Percentiles rank a stretch among this genome's conserved stretches.
phyloP scores from a whole-genome alignment of 2,888 invertebrate species.

The Neuroscelio doddi region DNA sequence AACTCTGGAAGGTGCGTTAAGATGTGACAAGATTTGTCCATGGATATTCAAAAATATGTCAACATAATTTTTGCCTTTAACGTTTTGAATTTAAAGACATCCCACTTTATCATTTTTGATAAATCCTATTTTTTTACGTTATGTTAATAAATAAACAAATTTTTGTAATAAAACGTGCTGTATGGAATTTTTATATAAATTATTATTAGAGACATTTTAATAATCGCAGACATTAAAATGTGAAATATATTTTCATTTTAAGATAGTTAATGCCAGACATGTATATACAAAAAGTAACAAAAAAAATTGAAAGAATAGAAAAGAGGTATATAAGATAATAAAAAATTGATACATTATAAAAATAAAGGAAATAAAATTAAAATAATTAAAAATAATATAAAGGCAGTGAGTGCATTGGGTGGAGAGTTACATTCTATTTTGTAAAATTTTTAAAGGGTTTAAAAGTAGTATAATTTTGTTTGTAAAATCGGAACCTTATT shows the following conservation, averaged over 20 bases:
- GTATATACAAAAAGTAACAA: slow-evolving; percentile 8
- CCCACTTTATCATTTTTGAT: too few species aligned
- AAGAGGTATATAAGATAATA: background rate
- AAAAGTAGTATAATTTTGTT: too few species aligned
- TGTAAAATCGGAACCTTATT: background rate
- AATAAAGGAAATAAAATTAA: slow-evolving; percentile 11
- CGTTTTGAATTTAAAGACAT: background rate
- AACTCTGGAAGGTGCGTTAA: slow-evolving; percentile 73
- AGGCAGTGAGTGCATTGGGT: slow-evolving; percentile 44
- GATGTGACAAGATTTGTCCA: slow-evolving; percentile 72
- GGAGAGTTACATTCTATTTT: slow-evolving; percentile 46
- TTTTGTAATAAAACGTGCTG: background rate
- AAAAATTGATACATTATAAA: slow-evolving; percentile 14
- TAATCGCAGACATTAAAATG: background rate
- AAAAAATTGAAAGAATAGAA: background rate
- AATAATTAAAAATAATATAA: slow-evolving; percentile 6
- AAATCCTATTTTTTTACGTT: too few species aligned
- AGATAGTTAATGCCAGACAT: slow-evolving; percentile 4
- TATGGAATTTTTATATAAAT: background rate
- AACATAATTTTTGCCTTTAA: background rate
- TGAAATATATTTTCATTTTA: background rate
- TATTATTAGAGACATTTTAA: background rate
- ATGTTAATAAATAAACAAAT: background rate
- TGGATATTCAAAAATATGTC: slow-evolving; percentile 54
- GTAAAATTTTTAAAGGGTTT: too few species aligned